Evolutionary conservation across 2,797 vertebrate genomes (phyloP).

Genomic region (Hafferia zeledoni): DNA sequence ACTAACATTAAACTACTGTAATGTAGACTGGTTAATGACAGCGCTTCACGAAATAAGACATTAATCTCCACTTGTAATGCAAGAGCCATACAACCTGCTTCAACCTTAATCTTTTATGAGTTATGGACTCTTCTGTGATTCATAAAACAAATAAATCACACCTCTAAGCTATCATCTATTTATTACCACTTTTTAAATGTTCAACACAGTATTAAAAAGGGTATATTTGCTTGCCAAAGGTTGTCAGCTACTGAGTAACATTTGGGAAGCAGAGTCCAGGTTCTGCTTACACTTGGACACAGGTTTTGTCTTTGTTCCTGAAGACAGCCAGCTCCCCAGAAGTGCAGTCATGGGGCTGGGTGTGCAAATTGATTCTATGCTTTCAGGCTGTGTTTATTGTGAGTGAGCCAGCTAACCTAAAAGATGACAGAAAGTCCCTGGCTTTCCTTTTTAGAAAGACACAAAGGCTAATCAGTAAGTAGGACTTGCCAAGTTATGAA

Average conservation of each 20-base stretch:
- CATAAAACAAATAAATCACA: conserved; percentile 82
- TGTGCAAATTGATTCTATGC: neutral
- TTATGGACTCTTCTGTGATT: conserved; percentile 79
- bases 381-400: neutral
- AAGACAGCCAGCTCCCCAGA: neutral
- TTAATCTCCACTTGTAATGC: conserved; percentile 78
- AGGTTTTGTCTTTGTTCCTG: neutral
- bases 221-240: conserved; percentile 17
- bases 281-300: neutral
- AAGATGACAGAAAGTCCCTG: neutral
- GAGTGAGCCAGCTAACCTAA: neutral
- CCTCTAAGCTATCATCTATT: conserved; percentile 76
- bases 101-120: conserved; percentile 76
- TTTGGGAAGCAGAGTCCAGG: neutral
- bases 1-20: conserved; percentile 69
- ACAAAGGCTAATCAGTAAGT: neutral
- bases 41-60: conserved; percentile 72
- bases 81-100: conserved; percentile 65
- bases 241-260: conserved; percentile 34
- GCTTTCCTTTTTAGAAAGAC: neutral
- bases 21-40: conserved; percentile 68
- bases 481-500: neutral
- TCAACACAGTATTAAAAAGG: conserved; percentile 18
- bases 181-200: conserved; percentile 75
- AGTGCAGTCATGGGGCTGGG: neutral